These are phyloP conservation scores for Perizoma flavofasciatum DNA, from an alignment of 2,888 invertebrate species.

Conservation along the genomic window DNA sequence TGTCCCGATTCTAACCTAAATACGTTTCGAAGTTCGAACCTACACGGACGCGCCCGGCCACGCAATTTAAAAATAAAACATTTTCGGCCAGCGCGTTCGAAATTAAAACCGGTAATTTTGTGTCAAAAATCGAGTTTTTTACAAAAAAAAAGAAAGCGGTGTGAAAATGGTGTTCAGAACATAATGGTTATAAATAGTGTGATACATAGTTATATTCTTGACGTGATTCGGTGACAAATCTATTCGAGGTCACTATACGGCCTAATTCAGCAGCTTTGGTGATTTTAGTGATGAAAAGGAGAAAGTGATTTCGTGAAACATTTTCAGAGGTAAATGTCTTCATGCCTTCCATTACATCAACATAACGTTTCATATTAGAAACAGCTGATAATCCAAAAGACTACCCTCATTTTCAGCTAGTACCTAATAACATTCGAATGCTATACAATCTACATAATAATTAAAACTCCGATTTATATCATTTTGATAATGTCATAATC, in stretches of 20 bases:
- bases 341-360: constrained; percentile 1
- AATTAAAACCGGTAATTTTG: constrained; percentile 32
- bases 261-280: constrained; percentile 40
- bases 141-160: constrained; percentile 19
- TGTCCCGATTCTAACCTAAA: constrained; percentile 81
- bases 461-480: too few relatives aligned
- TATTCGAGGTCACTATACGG: constrained; percentile 46
- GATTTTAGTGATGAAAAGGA: constrained; percentile 54
- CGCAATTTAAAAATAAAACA: constrained; percentile 73
- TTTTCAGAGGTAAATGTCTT: constrained; percentile 13
- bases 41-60: constrained; percentile 68
- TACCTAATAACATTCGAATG: background rate
- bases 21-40: constrained; percentile 76
- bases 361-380: too few relatives aligned
- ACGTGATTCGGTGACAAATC: constrained; percentile 67
- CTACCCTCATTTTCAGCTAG: constrained; percentile 15
- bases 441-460: too few relatives aligned
- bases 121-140: constrained; percentile 34
- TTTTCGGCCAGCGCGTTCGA: constrained; percentile 38
- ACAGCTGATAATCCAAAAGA: constrained; percentile 1
- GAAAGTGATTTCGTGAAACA: constrained; percentile 43
- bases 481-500: too few relatives aligned
- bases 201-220: constrained; percentile 49
- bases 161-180: constrained; percentile 30
- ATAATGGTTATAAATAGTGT: constrained; percentile 70